Conservation (phyloP, 2,888 invertebrate genomes). For the Ischnura elegans region DNA sequence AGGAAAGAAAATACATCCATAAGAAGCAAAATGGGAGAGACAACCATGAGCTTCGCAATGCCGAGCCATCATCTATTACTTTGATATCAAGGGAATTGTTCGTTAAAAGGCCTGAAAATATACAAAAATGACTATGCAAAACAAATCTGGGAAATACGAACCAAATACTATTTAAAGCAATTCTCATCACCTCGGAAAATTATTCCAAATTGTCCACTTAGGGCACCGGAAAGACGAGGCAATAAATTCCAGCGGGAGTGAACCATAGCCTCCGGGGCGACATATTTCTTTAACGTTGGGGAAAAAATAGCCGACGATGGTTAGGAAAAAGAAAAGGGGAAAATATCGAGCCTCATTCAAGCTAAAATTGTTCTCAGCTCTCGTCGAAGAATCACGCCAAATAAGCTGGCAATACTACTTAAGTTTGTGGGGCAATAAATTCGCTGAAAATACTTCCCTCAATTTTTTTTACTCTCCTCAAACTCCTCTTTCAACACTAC, state of each 20-base stretch:
- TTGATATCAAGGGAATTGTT: neutral
- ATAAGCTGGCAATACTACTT: constrained; percentile 10
- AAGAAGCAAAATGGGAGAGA: too few relatives aligned
- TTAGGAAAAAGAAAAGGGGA: neutral
- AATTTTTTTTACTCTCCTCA: neutral
- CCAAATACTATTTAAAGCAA: neutral
- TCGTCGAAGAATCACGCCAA: neutral
- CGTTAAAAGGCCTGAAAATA: neutral
- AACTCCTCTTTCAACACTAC: neutral
- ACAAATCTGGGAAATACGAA: neutral
- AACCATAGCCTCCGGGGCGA: neutral
- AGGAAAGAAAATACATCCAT: too few relatives aligned
- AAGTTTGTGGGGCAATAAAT: constrained; percentile 10
- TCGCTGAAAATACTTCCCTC: neutral
- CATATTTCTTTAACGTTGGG: neutral
- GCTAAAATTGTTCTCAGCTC: neutral
- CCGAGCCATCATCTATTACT: neutral
- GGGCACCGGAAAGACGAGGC: neutral
- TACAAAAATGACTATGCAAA: neutral
- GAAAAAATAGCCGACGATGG: neutral
- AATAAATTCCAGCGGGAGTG: neutral
- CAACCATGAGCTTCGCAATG: too few relatives aligned
- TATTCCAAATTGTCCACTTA: neutral
- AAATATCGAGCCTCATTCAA: neutral
- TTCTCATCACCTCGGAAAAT: constrained; percentile 18